Conservation (phyloP, 2,113 vertebrate genomes). For the Scomber colias region DNA sequence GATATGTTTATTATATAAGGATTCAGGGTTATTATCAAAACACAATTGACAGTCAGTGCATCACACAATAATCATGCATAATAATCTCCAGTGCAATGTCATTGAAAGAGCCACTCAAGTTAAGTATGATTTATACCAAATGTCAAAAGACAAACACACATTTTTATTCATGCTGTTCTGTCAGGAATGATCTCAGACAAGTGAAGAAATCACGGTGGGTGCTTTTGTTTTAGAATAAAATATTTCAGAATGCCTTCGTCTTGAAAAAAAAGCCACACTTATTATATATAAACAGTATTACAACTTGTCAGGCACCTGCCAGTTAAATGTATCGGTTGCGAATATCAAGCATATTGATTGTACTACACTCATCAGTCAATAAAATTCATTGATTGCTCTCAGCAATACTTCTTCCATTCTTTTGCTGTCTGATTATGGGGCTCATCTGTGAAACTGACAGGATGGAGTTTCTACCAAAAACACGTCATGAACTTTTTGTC, state of each 20-base stretch:
- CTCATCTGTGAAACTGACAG: too few relatives aligned
- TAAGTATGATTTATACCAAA: neutral
- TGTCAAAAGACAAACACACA: neutral
- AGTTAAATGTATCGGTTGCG: neutral
- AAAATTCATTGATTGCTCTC: neutral
- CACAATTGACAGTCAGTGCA: constrained; percentile 14
- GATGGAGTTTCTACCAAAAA: neutral
- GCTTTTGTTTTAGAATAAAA: neutral
- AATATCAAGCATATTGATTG: neutral
- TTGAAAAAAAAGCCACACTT: neutral
- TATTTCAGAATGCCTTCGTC: neutral
- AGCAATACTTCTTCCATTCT: neutral
- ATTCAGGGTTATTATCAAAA: constrained; percentile 4
- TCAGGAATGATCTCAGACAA: neutral
- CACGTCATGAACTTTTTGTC: neutral
- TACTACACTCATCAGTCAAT: neutral
- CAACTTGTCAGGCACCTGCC: too few relatives aligned
- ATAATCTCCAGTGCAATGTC: constrained; percentile 9
- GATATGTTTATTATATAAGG: constrained; percentile 45
- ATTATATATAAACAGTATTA: too few relatives aligned
- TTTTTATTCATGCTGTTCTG: constrained; percentile 14
- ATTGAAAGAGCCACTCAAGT: neutral
- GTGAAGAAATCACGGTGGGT: neutral
- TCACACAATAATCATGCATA: constrained; percentile 46
- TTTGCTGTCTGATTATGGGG: neutral